Evolutionary conservation across 2,113 vertebrate species (phyloP).

Genomic region (Nannobrachium achirus): DNA sequence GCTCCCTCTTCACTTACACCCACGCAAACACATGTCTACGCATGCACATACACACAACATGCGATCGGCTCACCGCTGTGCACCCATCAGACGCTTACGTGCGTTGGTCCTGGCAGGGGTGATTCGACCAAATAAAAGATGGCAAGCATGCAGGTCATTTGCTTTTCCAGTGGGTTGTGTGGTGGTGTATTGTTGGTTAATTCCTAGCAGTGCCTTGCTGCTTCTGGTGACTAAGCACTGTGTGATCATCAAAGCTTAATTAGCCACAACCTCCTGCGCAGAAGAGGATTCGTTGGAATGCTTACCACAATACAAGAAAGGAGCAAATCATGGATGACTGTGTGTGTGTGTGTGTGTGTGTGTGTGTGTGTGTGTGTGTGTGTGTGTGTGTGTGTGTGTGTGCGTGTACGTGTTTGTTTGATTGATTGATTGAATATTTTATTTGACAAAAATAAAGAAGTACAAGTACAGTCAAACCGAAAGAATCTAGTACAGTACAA

Average conservation of each 20-base stretch:
- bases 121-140: constrained; percentile 50
- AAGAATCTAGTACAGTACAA: too few species aligned
- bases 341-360: constrained; percentile 15
- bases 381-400: constrained; percentile 1
- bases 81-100: constrained; percentile 22
- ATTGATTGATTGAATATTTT: too few species aligned
- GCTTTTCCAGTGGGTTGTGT: constrained; percentile 41
- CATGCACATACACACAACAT: not conserved
- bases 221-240: constrained; percentile 46
- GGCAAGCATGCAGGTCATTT: constrained; percentile 41
- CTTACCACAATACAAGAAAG: constrained; percentile 25
- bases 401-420: too few species aligned
- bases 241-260: constrained; percentile 59
- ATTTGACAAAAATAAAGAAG: too few species aligned
- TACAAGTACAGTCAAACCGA: too few species aligned
- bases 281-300: constrained; percentile 36
- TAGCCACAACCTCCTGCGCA: constrained; percentile 51
- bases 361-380: not conserved
- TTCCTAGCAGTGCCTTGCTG: constrained; percentile 61
- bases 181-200: constrained; percentile 18
- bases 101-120: constrained; percentile 58
- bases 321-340: constrained; percentile 27
- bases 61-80: too few species aligned
- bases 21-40: not conserved
- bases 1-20: not conserved